Base-by-base conservation (phyloP, 53 echinoderm and acorn worm species). In the Hippasteria phrygiana region DNA sequence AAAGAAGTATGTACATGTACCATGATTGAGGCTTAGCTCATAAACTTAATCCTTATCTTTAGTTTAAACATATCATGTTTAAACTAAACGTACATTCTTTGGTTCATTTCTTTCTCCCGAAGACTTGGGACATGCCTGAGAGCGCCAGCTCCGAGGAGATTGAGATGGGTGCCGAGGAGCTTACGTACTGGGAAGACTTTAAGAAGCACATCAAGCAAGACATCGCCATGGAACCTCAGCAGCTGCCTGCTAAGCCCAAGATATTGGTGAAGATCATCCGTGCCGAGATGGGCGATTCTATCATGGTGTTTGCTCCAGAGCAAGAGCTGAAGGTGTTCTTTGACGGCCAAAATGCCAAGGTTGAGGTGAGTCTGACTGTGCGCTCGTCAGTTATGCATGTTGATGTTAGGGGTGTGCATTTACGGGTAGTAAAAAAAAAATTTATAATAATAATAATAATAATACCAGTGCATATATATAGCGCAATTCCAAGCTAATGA, bases 331-430 rank as follows among this genome's bases (percentile, higher is more conserved):
- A 22, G 45, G 83, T 94, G 20, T 70, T 87, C 12, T 88, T 53
- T 53, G 90, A 92, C 43, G 92, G 94, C 27, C 27, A 54, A 32
- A 88, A 88, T 73, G 70, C 90, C 73, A 87, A 88, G 53, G 88
- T 94, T 20, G 75, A 92, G 92, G 94, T 94, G 77, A 67, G 88
- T 83, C 41, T 12, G 40, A 63, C 4, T n/a, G 12, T 12, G 83
- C 17, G 36, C n/a, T n/a, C n/a, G 43, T 28, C 29, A 0, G 20
- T 27, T n/a, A 7, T 29, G 41, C 27, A 5, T 36, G 40, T 12
- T 18, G 43, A 27, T 74, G 3, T 71, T 11, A 71, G 3, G 18
- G 34, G 10, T 7, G 8, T 71, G 40, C 71, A n/a, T n/a, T n/a
- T n/a, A n/a, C n/a, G n/a, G n/a, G n/a, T n/a, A n/a, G n/a, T n/a